Percentiles rank a stretch among this genome's conserved stretches.
Conservation (phyloP, 2,888 invertebrate species). For the Caenorhabditis imperialis region DNA sequence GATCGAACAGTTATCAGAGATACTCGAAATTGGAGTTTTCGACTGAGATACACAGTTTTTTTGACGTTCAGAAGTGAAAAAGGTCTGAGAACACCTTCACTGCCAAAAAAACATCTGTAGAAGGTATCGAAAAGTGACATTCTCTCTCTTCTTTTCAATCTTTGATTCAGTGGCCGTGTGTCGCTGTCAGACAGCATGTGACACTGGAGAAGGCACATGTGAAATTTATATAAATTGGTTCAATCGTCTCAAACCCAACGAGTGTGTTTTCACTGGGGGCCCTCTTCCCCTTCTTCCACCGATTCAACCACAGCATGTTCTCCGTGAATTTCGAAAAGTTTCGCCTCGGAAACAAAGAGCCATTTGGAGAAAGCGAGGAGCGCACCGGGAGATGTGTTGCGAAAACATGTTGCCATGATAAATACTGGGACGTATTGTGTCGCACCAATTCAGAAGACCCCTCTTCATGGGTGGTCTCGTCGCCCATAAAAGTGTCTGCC, state of each 20-base stretch:
- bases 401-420: constrained; percentile 39
- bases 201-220: background rate
- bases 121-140: constrained; percentile 5
- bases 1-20: too few species aligned
- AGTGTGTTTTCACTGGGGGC: too few species aligned
- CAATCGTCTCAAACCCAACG: constrained; percentile 12
- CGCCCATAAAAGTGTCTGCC: constrained; percentile 15
- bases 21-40: too few species aligned
- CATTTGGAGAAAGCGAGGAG: constrained; percentile 18
- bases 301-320: constrained; percentile 5
- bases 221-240: constrained; percentile 31
- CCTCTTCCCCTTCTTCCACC: background rate
- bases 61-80: too few species aligned
- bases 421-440: constrained; percentile 7
- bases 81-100: too few species aligned
- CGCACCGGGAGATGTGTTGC: constrained; percentile 1
- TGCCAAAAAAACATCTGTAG: too few species aligned
- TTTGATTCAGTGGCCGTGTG: constrained; percentile 12
- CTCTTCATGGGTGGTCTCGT: constrained; percentile 27
- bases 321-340: constrained; percentile 40
- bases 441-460: constrained; percentile 6
- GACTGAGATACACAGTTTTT: too few species aligned
- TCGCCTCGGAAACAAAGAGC: constrained; percentile 39
- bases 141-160: constrained; percentile 11
- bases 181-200: constrained; percentile 20